Evolutionary conservation across 2,797 vertebrate species (phyloP), one percentile per base, ranked within the genome.

Genomic region (Decapterus maruadsi): DNA sequence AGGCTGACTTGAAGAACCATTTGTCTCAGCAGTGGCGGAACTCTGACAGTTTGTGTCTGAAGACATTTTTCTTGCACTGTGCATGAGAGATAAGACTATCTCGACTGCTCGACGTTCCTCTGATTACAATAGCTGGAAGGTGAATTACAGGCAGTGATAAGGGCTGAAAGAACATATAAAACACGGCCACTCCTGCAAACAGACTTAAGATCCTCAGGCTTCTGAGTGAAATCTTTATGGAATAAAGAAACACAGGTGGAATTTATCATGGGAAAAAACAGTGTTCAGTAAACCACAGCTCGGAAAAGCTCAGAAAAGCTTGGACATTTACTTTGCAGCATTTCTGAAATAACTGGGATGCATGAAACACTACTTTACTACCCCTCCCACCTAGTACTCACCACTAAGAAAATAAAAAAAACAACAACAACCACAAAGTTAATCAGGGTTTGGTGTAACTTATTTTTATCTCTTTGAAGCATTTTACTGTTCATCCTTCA

Each of bases 61-160:
- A 60, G 38, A 45, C 34, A 45, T 58, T 45, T 62, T 60, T 36
- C 43, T 60, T 43, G 62, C 36, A 56, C 54, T 75, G 66, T 55
- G 31, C 22, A 36, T 20, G 56, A 38, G 16, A 73, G 76, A 87
- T 83, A 78, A 78, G 58, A 7, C 17, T 53, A 73, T 78, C 54
- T 65, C 0, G 17, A 53, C 75, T 11, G 55, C 48, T 45, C 12
- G 56, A 43, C 20, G 50, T 63, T 26, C 29, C 53, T 66, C 63
- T 60, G 65, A 69, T 53, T 70, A 55, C 48, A 75, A 42, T 2
- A 48, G 22, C 14, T 50, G 71, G 8, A 69, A 22, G 64, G 57
- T 64, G 22, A 72, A 72, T 65, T 56, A 48, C 19, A 43, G 61
- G 22, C 13, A n/a, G 20, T 34, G 54, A 72, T 36, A 62, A 31